A percentile compares a stretch with the other conserved stretches of the same genome.
Conservation (phyloP, 2,113 vertebrate species). For the Nothoprocta perdicaria region DNA sequence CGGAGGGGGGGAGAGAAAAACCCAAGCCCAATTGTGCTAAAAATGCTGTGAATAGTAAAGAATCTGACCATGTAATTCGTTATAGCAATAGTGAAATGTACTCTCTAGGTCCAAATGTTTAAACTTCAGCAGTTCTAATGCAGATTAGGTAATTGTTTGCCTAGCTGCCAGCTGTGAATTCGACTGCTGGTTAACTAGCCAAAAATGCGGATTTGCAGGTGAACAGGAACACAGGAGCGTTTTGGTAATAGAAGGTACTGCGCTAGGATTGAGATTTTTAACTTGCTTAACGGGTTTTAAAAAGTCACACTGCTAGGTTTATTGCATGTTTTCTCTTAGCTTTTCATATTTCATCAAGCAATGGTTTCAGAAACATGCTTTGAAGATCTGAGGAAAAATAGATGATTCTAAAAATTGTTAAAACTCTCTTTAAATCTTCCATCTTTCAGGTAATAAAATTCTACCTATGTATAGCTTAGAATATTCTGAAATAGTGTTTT, state of each 20-base stretch:
- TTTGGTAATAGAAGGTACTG: background rate
- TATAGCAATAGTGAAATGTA: background rate
- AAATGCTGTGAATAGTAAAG: conserved; percentile 15
- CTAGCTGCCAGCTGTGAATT: conserved; percentile 63
- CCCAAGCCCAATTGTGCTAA: background rate
- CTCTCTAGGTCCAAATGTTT: conserved; percentile 46
- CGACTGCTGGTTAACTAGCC: conserved; percentile 52
- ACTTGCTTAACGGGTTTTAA: background rate
- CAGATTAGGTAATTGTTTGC: conserved; percentile 68
- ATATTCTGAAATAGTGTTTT: background rate
- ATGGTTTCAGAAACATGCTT: background rate
- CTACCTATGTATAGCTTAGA: background rate
- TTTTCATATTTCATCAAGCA: background rate
- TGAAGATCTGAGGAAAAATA: background rate
- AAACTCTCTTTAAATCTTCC: background rate
- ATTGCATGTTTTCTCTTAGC: background rate
- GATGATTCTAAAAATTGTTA: background rate
- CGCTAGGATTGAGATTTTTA: background rate
- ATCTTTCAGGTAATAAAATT: background rate
- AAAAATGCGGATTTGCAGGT: conserved; percentile 63
- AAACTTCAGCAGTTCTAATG: conserved; percentile 65
- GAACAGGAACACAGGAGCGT: conserved; percentile 5
- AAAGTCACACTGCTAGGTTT: background rate
- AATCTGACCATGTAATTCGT: conserved; percentile 24
- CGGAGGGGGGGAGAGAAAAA: background rate